A percentile compares a stretch with the other conserved stretches of the same genome.
Evolutionary conservation across 1,140 invertebrate species (phyloP).

Genomic region (Stegodyphus mimosarum): DNA sequence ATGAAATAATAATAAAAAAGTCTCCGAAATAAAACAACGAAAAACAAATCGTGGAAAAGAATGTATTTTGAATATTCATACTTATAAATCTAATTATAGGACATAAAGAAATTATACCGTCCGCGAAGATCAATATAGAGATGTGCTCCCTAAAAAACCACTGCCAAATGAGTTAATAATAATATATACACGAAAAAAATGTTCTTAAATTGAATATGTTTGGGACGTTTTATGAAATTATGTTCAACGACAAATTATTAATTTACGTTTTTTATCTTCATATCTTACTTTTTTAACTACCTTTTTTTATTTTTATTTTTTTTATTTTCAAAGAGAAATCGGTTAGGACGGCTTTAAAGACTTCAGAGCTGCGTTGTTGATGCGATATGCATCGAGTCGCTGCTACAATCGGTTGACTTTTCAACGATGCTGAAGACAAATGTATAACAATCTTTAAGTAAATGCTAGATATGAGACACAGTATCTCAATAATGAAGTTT

Average conservation of each 20-base stretch:
- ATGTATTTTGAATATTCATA: constrained; percentile 62
- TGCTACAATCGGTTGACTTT: no score
- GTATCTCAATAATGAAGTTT: no score
- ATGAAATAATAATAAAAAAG: constrained; percentile 49
- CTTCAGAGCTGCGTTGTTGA: no score
- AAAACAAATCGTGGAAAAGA: constrained; percentile 58
- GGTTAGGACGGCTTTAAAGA: no score
- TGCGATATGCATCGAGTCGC: no score
- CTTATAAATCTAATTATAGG: constrained; percentile 61
- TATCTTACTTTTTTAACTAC: not conserved
- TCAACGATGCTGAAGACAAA: no score
- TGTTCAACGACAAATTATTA: constrained; percentile 61
- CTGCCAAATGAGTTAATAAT: constrained; percentile 59
- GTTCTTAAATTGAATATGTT: constrained; percentile 60
- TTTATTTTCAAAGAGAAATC: not conserved
- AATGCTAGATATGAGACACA: no score
- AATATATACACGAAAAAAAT: constrained; percentile 58
- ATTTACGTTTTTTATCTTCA: constrained; percentile 46
- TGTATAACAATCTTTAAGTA: no score
- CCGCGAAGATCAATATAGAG: constrained; percentile 54
- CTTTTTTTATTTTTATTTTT: constrained; percentile 15
- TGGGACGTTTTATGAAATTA: constrained; percentile 61
- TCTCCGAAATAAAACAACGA: constrained; percentile 53
- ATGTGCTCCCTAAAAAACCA: constrained; percentile 46
- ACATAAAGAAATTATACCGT: constrained; percentile 61